Evolutionary conservation across 2,113 vertebrate species (phyloP).

Genomic region (Scomber colias): DNA sequence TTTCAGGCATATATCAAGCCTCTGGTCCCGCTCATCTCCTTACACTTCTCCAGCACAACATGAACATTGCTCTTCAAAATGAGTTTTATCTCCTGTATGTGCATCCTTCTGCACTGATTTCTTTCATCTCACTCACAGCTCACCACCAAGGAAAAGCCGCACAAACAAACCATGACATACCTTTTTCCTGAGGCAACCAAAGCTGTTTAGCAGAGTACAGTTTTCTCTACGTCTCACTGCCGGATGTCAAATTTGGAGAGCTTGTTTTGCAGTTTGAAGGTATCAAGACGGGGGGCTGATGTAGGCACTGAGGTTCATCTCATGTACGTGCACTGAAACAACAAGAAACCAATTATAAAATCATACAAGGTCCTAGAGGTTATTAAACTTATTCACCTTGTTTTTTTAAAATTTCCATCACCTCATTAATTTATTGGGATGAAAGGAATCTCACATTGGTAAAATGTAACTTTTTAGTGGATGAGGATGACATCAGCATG

Average conservation of each 20-base stretch:
- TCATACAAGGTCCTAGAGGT: conserved; percentile 48
- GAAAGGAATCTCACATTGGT: conserved; percentile 29
- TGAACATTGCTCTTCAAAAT: conserved; percentile 58
- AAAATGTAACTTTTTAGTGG: conserved; percentile 11
- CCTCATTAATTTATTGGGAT: conserved; percentile 42
- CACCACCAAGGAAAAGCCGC: conserved; percentile 2
- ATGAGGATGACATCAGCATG: conserved; percentile 60
- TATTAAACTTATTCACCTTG: conserved; percentile 26
- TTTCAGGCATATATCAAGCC: conserved; percentile 77
- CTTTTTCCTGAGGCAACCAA: conserved; percentile 44
- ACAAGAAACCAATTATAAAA: conserved; percentile 46
- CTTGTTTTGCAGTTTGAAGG: conserved; percentile 40
- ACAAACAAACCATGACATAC: conserved; percentile 50
- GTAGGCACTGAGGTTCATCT: conserved; percentile 15
- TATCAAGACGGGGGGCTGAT: conserved; percentile 25
- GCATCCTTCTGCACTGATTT: conserved; percentile 34
- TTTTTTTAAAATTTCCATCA: neutral
- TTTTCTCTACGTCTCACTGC: conserved; percentile 38
- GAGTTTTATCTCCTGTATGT: conserved; percentile 55
- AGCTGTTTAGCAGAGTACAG: conserved; percentile 47
- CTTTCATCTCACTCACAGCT: conserved; percentile 38
- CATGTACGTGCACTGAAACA: conserved; percentile 32
- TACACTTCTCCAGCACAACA: conserved; percentile 30
- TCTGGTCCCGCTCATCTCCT: conserved; percentile 34
- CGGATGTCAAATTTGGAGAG: conserved; percentile 14